phyloP scores from a whole-genome alignment of 2,113 vertebrate genomes.

The Cairina moschata region DNA sequence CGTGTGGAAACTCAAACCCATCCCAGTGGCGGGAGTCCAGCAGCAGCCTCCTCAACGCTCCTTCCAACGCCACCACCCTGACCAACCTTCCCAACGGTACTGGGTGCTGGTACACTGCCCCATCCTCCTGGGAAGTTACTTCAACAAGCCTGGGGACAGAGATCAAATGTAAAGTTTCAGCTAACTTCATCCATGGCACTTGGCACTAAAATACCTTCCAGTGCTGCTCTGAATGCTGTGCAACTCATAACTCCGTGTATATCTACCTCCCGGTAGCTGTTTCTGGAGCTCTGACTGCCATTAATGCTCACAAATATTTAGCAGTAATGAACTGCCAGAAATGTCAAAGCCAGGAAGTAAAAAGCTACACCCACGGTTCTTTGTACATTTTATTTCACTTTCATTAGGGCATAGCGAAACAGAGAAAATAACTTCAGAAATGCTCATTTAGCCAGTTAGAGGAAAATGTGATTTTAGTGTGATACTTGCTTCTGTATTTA shows the following conservation, averaged over 20 bases:
- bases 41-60: background rate
- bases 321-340: constrained; percentile 2
- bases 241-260: background rate
- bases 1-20: background rate
- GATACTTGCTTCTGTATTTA: background rate
- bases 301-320: background rate
- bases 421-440: constrained; percentile 17
- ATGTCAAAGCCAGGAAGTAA: constrained; percentile 50
- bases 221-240: background rate
- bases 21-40: background rate
- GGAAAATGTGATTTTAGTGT: background rate
- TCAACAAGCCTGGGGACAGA: background rate
- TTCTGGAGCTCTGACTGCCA: background rate
- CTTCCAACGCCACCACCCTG: background rate
- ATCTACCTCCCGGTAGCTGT: background rate
- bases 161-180: background rate
- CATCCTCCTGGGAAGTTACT: background rate
- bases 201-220: background rate
- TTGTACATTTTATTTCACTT: background rate
- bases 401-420: constrained; percentile 1
- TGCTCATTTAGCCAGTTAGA: constrained; percentile 1
- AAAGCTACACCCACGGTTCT: constrained; percentile 8
- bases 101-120: fast-evolving
- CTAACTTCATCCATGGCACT: background rate
- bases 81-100: background rate